These are phyloP conservation scores for Trachymyrmex cornetzi DNA, from an alignment of 1,140 invertebrate species.

Conservation along the genomic window DNA sequence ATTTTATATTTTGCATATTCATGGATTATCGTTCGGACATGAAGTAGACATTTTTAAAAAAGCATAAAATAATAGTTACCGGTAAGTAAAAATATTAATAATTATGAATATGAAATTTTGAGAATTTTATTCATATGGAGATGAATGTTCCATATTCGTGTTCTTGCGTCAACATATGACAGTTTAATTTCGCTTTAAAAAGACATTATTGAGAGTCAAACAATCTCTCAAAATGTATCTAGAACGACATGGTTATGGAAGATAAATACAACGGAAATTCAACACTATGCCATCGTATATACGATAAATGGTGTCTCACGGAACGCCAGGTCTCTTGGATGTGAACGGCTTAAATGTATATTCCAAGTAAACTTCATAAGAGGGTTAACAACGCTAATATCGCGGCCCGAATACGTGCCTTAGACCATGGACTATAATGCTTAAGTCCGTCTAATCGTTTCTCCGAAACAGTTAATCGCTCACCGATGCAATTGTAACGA, in stretches of 20 bases:
- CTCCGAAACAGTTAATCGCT: slow-evolving; percentile 55
- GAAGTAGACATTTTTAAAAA: neutral
- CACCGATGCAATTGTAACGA: slow-evolving; percentile 18
- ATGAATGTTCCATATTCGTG: neutral
- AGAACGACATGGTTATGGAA: slow-evolving; percentile 37
- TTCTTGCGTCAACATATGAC: too few species aligned
- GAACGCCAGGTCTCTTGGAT: slow-evolving; percentile 49
- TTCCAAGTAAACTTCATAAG: slow-evolving; percentile 65
- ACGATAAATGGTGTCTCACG: slow-evolving; percentile 55
- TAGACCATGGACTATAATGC: slow-evolving; percentile 59
- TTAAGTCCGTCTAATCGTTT: slow-evolving; percentile 62
- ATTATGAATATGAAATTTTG: neutral
- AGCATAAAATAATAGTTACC: neutral
- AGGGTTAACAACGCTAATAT: slow-evolving; percentile 65
- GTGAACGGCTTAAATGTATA: slow-evolving; percentile 62
- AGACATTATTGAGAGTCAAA: slow-evolving; percentile 25
- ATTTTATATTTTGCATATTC: neutral
- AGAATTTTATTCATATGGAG: neutral
- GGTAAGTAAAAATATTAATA: neutral
- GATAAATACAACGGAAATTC: slow-evolving; percentile 60
- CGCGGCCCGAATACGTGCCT: slow-evolving; percentile 59
- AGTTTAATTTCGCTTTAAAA: slow-evolving; percentile 28
- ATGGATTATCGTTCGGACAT: slow-evolving; percentile 1
- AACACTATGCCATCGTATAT: slow-evolving; percentile 11
- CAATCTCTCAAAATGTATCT: slow-evolving; percentile 26